Evolutionary conservation across 2,888 invertebrate genomes (phyloP).

Genomic region (Ornithoptera priamus): DNA sequence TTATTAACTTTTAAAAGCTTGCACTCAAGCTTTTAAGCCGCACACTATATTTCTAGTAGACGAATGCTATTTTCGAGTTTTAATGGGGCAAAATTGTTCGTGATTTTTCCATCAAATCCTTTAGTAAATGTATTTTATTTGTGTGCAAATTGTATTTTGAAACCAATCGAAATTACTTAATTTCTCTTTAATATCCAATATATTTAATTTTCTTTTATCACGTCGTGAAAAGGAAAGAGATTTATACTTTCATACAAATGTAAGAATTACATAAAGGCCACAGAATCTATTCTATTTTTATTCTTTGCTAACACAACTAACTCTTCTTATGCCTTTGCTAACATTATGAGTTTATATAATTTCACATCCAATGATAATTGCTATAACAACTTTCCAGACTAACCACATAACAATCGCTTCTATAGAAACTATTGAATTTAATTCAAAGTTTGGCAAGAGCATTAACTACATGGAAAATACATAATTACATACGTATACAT

Average conservation of each 20-base stretch:
- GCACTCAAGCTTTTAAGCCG: conserved; percentile 52
- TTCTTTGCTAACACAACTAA: too few species aligned
- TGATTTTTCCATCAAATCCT: conserved; percentile 12
- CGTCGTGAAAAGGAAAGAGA: too few species aligned
- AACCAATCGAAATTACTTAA: background rate
- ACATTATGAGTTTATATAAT: conserved; percentile 9
- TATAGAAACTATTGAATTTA: conserved; percentile 9
- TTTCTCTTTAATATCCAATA: background rate
- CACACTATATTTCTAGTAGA: conserved; percentile 26
- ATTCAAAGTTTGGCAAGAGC: background rate
- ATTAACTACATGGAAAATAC: conserved; percentile 1
- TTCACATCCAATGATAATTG: conserved; percentile 16
- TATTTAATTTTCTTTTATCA: background rate
- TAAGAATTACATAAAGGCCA: background rate
- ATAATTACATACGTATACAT: background rate
- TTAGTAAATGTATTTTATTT: too few species aligned
- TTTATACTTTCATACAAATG: too few species aligned
- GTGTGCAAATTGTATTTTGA: background rate
- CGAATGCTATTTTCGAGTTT: conserved; percentile 34
- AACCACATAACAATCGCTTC: conserved; percentile 4
- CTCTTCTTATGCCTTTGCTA: background rate
- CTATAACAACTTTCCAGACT: conserved; percentile 14
- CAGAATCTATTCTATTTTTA: background rate
- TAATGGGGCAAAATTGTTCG: conserved; percentile 30
- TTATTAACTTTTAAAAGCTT: conserved; percentile 67